Evolutionary conservation across 2,113 vertebrate genomes (phyloP).

Genomic region (Tricholaema leucomelas): DNA sequence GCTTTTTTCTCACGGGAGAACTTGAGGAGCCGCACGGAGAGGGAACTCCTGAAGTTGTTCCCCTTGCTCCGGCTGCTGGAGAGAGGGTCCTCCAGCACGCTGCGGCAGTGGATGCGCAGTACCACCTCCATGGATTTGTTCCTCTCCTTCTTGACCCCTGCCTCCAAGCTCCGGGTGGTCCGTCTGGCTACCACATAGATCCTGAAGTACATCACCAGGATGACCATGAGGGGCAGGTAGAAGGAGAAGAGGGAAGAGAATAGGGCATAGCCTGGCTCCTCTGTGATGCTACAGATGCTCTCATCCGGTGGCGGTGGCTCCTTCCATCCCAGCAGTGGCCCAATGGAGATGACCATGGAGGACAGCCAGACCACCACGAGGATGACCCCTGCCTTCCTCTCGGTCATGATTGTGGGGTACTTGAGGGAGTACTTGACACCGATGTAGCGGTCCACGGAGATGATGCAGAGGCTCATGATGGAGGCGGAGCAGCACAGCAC

Average conservation of each 20-base stretch:
- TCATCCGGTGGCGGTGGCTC: constrained; percentile 90
- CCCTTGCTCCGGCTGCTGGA: constrained; percentile 80
- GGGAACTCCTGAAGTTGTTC: constrained; percentile 90
- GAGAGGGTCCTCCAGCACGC: constrained; percentile 77
- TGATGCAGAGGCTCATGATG: constrained; percentile 97
- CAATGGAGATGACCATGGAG: constrained; percentile 93
- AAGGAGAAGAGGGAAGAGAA: constrained; percentile 98
- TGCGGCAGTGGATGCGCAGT: constrained; percentile 92
- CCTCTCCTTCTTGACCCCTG: constrained; percentile 92
- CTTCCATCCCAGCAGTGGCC: constrained; percentile 96
- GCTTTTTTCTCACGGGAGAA: constrained; percentile 98
- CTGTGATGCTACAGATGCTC: constrained; percentile 91
- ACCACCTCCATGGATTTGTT: constrained; percentile 93
- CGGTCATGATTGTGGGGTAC: constrained; percentile 97
- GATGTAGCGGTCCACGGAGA: constrained; percentile 96
- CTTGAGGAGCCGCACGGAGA: constrained; percentile 94
- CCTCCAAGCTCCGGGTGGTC: constrained; percentile 93
- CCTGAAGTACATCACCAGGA: constrained; percentile 95
- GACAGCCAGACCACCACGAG: constrained; percentile 90
- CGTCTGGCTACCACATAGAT: constrained; percentile 95
- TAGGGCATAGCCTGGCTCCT: constrained; percentile 94
- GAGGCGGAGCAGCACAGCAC: constrained; percentile 98
- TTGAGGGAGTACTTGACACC: constrained; percentile 95
- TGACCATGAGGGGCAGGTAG: constrained; percentile 94
- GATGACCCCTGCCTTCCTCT: constrained; percentile 88